Conservation (phyloP, 2,113 vertebrate species). For the Lethenteron reissneri region DNA sequence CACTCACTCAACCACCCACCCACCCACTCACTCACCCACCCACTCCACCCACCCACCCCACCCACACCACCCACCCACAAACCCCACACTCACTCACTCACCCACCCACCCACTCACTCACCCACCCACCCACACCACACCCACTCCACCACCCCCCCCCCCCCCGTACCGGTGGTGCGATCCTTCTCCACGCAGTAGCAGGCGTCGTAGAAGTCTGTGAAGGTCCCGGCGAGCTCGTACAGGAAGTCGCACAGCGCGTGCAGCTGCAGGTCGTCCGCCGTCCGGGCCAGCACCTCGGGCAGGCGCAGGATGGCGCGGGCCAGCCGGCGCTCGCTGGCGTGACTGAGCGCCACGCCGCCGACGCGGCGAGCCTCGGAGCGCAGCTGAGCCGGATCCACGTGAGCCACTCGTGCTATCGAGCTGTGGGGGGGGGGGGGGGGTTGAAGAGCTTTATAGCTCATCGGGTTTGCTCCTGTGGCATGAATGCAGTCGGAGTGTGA, state of each 20-base stretch:
- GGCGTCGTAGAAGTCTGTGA: conserved; percentile 93
- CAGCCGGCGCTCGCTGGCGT: conserved; percentile 89
- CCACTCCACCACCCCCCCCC: no score
- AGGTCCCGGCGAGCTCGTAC: conserved; percentile 85
- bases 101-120: no score
- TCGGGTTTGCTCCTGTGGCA: no score
- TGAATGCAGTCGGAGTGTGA: no score
- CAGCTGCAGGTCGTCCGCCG: conserved; percentile 59
- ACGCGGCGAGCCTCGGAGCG: conserved; percentile 6
- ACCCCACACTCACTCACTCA: no score
- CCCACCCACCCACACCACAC: no score
- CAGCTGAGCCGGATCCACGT: conserved; percentile 37
- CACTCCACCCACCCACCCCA: no score
- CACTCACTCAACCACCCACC: no score
- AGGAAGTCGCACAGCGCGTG: conserved; percentile 83
- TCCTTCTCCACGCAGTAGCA: conserved; percentile 98
- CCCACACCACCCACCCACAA: no score
- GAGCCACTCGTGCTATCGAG: conserved; percentile 71
- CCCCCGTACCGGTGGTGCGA: conserved; percentile 47
- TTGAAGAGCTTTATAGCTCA: no score
- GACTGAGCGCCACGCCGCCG: conserved; percentile 41
- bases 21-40: no score
- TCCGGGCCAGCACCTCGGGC: conserved; percentile 43
- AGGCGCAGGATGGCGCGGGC: conserved; percentile 74
- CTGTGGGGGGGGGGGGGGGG: conserved; percentile 18